Evolutionary conservation across 2,113 vertebrate genomes (phyloP).

Genomic region (Probosciger aterrimus): DNA sequence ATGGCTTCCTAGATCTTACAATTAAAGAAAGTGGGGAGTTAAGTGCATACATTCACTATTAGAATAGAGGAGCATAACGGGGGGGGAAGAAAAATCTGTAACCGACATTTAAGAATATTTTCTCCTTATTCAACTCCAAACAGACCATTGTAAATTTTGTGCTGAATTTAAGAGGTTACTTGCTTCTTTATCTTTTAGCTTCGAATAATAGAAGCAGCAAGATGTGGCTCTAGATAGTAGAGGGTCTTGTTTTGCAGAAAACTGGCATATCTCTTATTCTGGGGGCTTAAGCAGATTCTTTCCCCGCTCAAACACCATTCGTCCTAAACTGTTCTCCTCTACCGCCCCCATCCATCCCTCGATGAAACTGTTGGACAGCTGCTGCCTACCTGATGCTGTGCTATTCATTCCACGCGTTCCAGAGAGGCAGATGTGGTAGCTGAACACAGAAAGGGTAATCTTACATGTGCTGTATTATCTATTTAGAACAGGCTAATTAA

Average conservation of each 20-base stretch:
- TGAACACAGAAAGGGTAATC: not conserved
- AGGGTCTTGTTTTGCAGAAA: not conserved
- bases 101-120: not conserved
- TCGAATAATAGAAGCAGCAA: not conserved
- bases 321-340: not conserved
- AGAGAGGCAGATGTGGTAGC: not conserved
- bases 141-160: not conserved
- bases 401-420: fast-evolving
- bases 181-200: not conserved
- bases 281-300: not conserved
- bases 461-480: not conserved
- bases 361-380: not conserved
- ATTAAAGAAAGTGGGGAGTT: not conserved
- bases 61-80: not conserved
- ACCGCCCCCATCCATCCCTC: too few relatives aligned
- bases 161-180: not conserved
- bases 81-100: not conserved
- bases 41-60: not conserved
- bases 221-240: not conserved
- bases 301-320: not conserved
- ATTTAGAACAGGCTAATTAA: not conserved
- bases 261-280: not conserved
- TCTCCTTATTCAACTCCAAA: not conserved
- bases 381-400: not conserved
- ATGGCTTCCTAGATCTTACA: not conserved